Base-by-base conservation (phyloP, 2,888 invertebrate genomes). In the Dyspetes luteomarginatus region DNA sequence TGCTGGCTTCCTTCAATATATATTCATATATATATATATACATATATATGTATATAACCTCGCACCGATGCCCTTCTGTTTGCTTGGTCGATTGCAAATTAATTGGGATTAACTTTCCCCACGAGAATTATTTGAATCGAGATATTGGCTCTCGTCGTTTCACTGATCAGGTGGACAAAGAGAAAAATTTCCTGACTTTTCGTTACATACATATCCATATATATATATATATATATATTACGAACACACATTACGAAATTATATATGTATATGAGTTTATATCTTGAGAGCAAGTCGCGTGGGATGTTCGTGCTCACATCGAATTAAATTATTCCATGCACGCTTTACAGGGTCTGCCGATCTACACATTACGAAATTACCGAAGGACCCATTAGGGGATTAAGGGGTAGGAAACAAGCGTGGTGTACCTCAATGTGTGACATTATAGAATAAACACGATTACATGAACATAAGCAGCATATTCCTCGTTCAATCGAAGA, bases 261-360 rank as follows among this genome's bases (percentile, higher is more conserved):
- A n/a, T n/a, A n/a, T n/a, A n/a, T n/a, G n/a, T n/a, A n/a, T n/a
- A n/a, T n/a, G n/a, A n/a, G n/a, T 30, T 9, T 26, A 22, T 19
- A 9, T 48, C 58, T 43, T 24, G 7, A 19, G 19, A 48, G 17
- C n/a, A n/a, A n/a, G n/a, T n/a, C 30, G 36, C 1, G 24, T 45
- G 12, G 12, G 22, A 30, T 26, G 71, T 48, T 68, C 64, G 50
- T 64, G 77, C 52, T 73, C 64, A 41, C 28, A 45, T 48, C 22
- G 68, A 77, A 81, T 81, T 77, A 73, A 69, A 81, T 77, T 81
- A 81, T 81, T 77, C 81, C 56, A 52, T 62, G 77, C 73, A 77
- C 81, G 81, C 56, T 69, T 7, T 43, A 24, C 64, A 36, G 24
- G 68, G 17, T 67, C 43, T 36, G 62, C 19, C n/a, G n/a, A 22